Conservation (phyloP, 2,888 invertebrate species). For the Oxytorus armatus region DNA sequence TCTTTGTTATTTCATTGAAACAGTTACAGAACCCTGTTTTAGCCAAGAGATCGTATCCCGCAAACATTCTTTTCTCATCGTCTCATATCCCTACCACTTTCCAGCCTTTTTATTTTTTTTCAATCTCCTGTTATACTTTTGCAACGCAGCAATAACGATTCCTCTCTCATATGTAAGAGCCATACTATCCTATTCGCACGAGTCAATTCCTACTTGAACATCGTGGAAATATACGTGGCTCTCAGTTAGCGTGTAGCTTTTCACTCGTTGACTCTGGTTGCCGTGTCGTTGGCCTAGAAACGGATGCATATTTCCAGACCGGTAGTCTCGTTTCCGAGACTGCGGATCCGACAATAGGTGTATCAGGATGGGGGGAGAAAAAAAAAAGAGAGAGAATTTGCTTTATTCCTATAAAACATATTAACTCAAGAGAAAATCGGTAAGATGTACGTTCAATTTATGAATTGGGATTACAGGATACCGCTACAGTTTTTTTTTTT, state of each 20-base stretch:
- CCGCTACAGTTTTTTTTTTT: too few species aligned
- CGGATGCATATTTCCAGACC: constrained; percentile 65
- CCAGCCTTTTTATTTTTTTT: background rate
- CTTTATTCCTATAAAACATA: constrained; percentile 5
- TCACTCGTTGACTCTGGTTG: constrained; percentile 56
- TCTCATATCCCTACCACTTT: background rate
- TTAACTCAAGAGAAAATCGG: background rate
- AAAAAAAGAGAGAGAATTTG: background rate
- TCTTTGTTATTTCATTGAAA: too few species aligned
- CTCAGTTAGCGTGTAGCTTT: constrained; percentile 28
- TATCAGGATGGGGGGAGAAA: background rate
- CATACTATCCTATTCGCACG: background rate
- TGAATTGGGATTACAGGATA: background rate
- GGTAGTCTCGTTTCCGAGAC: constrained; percentile 64
- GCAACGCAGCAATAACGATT: constrained; percentile 2
- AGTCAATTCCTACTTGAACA: constrained; percentile 1
- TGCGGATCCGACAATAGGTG: constrained; percentile 37
- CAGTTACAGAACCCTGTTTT: too few species aligned
- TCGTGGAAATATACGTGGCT: background rate
- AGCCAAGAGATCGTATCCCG: too few species aligned
- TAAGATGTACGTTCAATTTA: background rate
- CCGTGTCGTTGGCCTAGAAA: constrained; percentile 65
- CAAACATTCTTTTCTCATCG: background rate
- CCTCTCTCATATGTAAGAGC: constrained; percentile 20
- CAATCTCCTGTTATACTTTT: constrained; percentile 30